Conservation (phyloP, 2,888 invertebrate species). For the Platycnemis pennipes region DNA sequence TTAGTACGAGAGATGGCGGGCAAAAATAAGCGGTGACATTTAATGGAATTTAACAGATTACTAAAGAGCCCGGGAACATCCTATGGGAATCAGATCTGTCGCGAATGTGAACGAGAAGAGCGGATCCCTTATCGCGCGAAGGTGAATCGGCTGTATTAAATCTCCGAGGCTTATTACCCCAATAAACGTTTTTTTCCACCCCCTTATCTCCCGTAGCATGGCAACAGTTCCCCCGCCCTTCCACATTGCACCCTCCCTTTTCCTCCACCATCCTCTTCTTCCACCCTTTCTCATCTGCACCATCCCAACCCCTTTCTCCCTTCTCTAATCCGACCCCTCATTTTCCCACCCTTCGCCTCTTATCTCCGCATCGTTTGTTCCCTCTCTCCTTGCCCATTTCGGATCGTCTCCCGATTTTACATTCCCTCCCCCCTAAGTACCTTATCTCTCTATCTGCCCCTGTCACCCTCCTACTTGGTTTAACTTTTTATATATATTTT, state of each 20-base stretch:
- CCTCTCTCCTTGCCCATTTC: background rate
- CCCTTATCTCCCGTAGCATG: constrained; percentile 4
- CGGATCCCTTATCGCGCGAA: background rate
- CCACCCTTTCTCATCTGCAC: background rate
- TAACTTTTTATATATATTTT: background rate
- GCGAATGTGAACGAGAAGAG: background rate
- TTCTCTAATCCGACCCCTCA: background rate
- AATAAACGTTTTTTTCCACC: background rate
- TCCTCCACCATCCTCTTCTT: background rate
- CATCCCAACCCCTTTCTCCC: background rate
- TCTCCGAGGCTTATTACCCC: constrained; percentile 33
- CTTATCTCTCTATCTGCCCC: background rate
- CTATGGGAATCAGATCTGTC: background rate
- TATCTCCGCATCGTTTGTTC: constrained; percentile 16
- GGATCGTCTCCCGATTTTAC: background rate
- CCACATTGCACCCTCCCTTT: background rate
- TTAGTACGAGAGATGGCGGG: background rate
- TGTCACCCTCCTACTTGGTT: background rate
- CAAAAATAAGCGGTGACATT: background rate
- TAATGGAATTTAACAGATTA: constrained; percentile 22
- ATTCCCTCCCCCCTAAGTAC: background rate
- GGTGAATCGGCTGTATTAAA: constrained; percentile 26
- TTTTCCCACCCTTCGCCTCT: background rate
- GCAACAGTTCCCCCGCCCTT: background rate
- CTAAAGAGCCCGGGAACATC: background rate